Conservation (phyloP, 2,113 vertebrate species). For the Limanda limanda region DNA sequence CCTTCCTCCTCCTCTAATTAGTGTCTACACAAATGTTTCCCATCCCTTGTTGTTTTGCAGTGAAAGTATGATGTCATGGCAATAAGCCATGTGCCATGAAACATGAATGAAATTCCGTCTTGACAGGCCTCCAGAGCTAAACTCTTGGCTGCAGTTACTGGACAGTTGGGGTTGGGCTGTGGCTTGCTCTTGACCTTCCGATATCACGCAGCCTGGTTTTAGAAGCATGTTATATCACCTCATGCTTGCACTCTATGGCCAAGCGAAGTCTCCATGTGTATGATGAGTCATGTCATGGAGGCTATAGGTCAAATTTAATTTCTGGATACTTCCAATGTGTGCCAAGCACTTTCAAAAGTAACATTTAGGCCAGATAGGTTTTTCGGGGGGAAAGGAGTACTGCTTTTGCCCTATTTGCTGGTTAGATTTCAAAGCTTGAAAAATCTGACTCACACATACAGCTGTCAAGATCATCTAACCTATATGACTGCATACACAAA, state of each 20-base stretch:
- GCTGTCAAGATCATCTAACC: not conserved
- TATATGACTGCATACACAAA: not conserved
- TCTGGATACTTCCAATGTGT: not conserved
- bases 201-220: conserved; percentile 13
- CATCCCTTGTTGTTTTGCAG: conserved; percentile 50
- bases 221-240: conserved; percentile 2
- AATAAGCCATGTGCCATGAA: conserved; percentile 45
- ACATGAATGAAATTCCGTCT: conserved; percentile 56
- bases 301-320: not conserved
- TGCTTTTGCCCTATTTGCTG: no score
- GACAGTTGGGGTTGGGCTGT: conserved; percentile 22
- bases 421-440: not conserved
- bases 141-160: conserved; percentile 57
- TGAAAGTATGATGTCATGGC: conserved; percentile 59
- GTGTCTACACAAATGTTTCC: conserved; percentile 75
- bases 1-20: conserved; percentile 70
- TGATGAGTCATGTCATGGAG: conserved; percentile 1
- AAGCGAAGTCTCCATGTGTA: not conserved
- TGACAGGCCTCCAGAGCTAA: conserved; percentile 43
- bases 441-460: not conserved
- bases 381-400: not conserved
- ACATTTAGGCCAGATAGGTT: not conserved
- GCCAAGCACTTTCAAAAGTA: not conserved
- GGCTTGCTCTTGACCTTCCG: conserved; percentile 26
- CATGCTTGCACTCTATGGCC: not conserved